phyloP scores from a whole-genome alignment of 1,140 invertebrate genomes.

The Bombyx mandarina region DNA sequence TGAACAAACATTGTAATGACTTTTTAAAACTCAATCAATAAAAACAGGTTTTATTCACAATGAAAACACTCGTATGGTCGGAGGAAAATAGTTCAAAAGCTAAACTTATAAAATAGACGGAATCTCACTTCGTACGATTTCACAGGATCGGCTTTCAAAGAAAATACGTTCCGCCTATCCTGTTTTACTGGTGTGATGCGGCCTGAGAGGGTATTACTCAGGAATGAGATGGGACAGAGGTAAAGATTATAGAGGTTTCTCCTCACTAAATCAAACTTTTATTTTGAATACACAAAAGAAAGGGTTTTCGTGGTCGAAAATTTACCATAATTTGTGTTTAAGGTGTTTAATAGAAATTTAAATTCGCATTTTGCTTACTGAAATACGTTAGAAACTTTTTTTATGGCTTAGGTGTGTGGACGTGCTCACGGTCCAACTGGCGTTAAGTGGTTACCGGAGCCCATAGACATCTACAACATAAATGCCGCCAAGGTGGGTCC shows the following conservation, averaged over 20 bases:
- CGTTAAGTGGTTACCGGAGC: no score
- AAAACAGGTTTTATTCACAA: no score
- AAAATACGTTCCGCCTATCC: constrained; percentile 28
- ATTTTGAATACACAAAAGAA: constrained; percentile 2
- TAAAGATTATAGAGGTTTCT: constrained; percentile 17
- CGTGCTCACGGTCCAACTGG: no score
- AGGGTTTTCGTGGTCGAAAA: background rate
- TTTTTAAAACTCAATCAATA: no score
- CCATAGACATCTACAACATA: no score
- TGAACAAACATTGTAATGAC: no score
- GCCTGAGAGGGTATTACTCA: constrained; percentile 13
- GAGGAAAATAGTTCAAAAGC: no score
- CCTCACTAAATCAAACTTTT: constrained; percentile 11
- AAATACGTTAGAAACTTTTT: background rate
- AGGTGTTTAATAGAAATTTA: no score
- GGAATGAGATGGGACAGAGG: constrained; percentile 12
- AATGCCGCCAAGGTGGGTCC: no score
- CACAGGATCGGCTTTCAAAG: constrained; percentile 29
- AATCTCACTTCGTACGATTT: constrained; percentile 18
- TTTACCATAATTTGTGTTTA: no score
- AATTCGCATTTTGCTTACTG: background rate
- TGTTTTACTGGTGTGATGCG: constrained; percentile 15
- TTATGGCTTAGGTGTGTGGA: no score
- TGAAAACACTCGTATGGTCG: no score
- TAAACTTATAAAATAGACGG: background rate